A percentile compares a stretch with the other conserved stretches of the same genome.
These are phyloP conservation scores for Dunckerocampus dactyliophorus DNA, from an alignment of 2,113 vertebrate genomes.

Conservation along the genomic window DNA sequence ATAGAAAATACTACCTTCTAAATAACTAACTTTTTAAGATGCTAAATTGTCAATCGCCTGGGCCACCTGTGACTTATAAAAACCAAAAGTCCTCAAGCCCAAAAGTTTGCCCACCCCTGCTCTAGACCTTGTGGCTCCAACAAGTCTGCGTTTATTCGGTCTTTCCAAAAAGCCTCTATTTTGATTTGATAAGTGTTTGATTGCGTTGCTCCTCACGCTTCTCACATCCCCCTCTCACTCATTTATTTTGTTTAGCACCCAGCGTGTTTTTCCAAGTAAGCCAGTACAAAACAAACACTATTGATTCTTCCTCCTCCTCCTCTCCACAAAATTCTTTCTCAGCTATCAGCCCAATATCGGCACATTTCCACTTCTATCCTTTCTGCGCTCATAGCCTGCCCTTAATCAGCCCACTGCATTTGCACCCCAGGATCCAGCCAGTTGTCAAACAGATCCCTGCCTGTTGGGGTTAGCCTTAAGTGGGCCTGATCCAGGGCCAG, in stretches of 20 bases:
- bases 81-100: no score
- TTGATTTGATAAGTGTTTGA: constrained; percentile 16
- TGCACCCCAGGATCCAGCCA: constrained; percentile 40
- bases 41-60: no score
- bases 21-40: no score
- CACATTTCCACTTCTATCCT: constrained; percentile 6
- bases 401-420: constrained; percentile 38
- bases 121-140: not conserved
- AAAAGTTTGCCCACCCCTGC: no score
- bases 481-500: constrained; percentile 47
- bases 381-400: constrained; percentile 19
- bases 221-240: constrained; percentile 6
- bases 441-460: constrained; percentile 51
- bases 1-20: no score
- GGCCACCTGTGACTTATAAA: no score
- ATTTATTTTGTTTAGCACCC: constrained; percentile 40
- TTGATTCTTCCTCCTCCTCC: constrained; percentile 16
- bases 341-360: constrained; percentile 3
- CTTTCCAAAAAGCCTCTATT: constrained; percentile 9
- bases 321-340: constrained; percentile 9
- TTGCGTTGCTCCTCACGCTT: not conserved
- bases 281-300: constrained; percentile 44
- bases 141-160: not conserved
- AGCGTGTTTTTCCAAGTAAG: constrained; percentile 49
- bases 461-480: constrained; percentile 53